These are phyloP conservation scores for mouse (Mus musculus) DNA, from an alignment of 2,113 vertebrate genomes.

Conservation along the genomic window DNA sequence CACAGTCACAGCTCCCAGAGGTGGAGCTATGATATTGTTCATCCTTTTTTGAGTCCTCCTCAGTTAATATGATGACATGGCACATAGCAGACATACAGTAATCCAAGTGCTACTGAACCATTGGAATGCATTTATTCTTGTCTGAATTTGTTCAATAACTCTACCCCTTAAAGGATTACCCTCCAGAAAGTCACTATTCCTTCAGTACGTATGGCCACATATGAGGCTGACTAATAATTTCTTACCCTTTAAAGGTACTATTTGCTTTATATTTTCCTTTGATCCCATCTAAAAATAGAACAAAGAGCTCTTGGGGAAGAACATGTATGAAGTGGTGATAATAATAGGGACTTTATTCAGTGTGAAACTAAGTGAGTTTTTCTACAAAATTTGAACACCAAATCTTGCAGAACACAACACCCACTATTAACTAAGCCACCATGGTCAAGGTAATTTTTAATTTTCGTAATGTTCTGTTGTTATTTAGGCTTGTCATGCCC, in stretches of 20 bases:
- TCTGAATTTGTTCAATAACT: neutral
- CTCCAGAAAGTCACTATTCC: neutral
- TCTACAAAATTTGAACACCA: neutral
- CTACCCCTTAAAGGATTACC: neutral
- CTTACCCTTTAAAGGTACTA: neutral
- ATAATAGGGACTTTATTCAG: neutral
- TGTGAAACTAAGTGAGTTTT: neutral
- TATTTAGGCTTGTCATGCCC: neutral
- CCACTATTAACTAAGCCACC: neutral
- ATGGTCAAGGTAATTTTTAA: neutral
- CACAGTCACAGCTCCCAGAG: neutral
- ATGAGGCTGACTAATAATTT: neutral
- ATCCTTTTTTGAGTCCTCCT: neutral
- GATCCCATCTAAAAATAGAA: neutral
- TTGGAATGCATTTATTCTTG: neutral
- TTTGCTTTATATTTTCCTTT: neutral
- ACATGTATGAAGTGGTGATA: neutral
- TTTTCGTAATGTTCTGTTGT: neutral
- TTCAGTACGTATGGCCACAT: neutral
- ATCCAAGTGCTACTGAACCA: neutral
- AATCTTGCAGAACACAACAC: neutral
- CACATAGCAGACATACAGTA: neutral
- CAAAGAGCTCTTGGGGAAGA: neutral
- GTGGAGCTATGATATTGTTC: no score
- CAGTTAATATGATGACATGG: neutral